Conservation (phyloP, 2,113 vertebrate species). For the Brienomyrus longianalis region DNA sequence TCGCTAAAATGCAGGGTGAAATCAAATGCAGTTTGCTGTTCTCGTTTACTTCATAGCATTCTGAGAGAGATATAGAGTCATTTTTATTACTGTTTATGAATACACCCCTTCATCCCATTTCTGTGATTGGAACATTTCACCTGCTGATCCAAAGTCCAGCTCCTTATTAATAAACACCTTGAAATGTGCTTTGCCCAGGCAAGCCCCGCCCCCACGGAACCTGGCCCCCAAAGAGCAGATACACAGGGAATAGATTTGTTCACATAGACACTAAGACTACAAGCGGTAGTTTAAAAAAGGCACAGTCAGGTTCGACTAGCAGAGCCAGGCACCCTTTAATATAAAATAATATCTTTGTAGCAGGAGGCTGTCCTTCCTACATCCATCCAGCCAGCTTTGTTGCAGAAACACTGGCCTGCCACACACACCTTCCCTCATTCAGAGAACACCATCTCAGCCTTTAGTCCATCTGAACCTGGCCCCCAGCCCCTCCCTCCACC, state of each 20-base stretch:
- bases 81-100: not conserved
- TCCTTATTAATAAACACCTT: not conserved
- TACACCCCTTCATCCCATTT: not conserved
- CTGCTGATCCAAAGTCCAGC: not conserved
- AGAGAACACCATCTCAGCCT: not conserved
- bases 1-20: not conserved
- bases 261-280: not conserved
- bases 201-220: not conserved
- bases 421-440: not conserved
- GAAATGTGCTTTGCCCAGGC: not conserved
- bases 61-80: not conserved
- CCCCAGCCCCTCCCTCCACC: not conserved
- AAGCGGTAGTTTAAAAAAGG: slow-evolving; percentile 7
- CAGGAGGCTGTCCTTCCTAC: not conserved
- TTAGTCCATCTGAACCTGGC: not conserved
- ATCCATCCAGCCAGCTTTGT: not conserved
- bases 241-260: not conserved
- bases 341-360: slow-evolving; percentile 2
- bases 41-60: not conserved
- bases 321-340: slow-evolving; percentile 3
- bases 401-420: not conserved
- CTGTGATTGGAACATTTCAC: not conserved
- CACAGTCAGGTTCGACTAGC: not conserved
- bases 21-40: not conserved
- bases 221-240: not conserved